Conservation (phyloP, 2,888 invertebrate species). For the Plutella xylostella region DNA sequence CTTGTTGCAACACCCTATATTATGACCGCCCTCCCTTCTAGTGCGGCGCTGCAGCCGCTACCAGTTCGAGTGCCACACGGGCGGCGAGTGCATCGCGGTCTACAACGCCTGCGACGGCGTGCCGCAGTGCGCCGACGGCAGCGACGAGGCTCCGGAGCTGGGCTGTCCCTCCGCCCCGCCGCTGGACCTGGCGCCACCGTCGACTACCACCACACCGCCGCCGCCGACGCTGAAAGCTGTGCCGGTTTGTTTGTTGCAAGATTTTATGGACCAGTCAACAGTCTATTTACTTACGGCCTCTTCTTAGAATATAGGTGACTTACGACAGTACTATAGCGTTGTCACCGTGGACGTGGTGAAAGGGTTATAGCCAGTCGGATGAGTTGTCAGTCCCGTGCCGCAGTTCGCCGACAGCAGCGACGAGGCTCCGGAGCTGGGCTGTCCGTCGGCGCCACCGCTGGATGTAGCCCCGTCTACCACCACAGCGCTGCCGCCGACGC, state of each 20-base stretch:
- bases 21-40: slow-evolving; percentile 13
- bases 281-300: no score
- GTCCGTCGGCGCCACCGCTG: slow-evolving; percentile 68
- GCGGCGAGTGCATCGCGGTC: slow-evolving; percentile 92
- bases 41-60: slow-evolving; percentile 79
- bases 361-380: no score
- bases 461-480: slow-evolving; percentile 32
- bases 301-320: no score
- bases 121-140: slow-evolving; percentile 90
- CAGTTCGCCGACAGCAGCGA: slow-evolving; percentile 94
- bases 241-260: not conserved
- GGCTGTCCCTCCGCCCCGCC: slow-evolving; percentile 73
- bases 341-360: no score
- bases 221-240: slow-evolving; percentile 16
- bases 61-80: slow-evolving; percentile 89
- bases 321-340: no score
- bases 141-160: slow-evolving; percentile 90
- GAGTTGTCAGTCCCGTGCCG: no score
- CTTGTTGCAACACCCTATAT: no score
- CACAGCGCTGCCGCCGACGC: slow-evolving; percentile 19
- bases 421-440: slow-evolving; percentile 86
- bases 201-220: slow-evolving; percentile 20
- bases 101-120: slow-evolving; percentile 97
- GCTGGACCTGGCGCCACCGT: slow-evolving; percentile 36
- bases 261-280: no score